Evolutionary conservation across 1,140 invertebrate genomes (phyloP).

Genomic region (Apocrypta bakeri): DNA sequence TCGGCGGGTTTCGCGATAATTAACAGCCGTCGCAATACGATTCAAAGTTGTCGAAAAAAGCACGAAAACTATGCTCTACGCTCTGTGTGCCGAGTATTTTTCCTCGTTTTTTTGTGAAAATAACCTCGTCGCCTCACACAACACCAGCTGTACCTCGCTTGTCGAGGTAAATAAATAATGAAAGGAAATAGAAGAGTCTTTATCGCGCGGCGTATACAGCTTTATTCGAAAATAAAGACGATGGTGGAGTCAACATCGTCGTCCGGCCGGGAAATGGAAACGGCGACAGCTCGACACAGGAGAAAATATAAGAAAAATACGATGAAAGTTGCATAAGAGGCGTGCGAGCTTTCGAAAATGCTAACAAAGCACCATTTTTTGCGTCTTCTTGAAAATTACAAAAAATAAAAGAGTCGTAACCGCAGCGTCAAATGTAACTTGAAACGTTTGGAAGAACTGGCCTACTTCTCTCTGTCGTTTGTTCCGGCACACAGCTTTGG

Average conservation of each 20-base stretch:
- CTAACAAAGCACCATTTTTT: too few relatives aligned
- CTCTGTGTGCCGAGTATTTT: too few relatives aligned
- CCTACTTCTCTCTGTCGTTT: conserved; percentile 46
- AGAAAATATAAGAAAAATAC: neutral
- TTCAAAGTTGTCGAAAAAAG: too few relatives aligned
- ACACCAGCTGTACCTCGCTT: too few relatives aligned
- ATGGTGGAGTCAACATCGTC: neutral
- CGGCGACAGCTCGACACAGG: neutral
- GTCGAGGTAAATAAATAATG: neutral
- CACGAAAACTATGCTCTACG: too few relatives aligned
- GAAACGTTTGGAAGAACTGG: conserved; percentile 37
- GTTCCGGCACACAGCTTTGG: conserved; percentile 27
- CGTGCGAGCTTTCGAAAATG: neutral
- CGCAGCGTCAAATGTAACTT: neutral
- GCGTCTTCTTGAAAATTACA: neutral
- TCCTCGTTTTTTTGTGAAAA: too few relatives aligned
- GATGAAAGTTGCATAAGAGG: conserved; percentile 21
- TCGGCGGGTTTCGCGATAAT: neutral
- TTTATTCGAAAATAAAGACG: neutral
- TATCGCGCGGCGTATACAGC: neutral
- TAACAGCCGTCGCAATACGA: too few relatives aligned
- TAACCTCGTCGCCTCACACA: too few relatives aligned
- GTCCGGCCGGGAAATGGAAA: conserved; percentile 20
- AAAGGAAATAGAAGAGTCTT: neutral
- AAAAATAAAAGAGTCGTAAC: neutral